Conservation (phyloP, 2,113 vertebrate genomes). For the Catharus bicknelli region DNA sequence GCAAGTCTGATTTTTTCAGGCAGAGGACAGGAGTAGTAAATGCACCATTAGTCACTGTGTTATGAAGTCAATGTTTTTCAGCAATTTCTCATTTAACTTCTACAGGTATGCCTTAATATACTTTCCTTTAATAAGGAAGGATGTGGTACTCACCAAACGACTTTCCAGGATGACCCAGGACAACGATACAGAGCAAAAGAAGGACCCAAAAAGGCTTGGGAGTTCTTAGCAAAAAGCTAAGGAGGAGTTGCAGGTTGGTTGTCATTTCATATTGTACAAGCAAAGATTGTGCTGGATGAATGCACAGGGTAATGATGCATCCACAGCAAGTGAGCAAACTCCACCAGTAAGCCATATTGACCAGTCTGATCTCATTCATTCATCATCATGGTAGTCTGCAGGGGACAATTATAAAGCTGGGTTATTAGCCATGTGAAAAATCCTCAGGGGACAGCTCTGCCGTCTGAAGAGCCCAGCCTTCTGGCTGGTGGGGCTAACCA, state of each 20-base stretch:
- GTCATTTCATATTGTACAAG: not conserved
- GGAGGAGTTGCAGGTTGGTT: not conserved
- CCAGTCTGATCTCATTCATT: conserved; percentile 13
- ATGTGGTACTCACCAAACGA: not conserved
- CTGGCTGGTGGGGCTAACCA: not conserved
- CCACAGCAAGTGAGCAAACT: not conserved
- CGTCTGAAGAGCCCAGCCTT: not conserved
- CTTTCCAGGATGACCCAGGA: not conserved
- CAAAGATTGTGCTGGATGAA: not conserved
- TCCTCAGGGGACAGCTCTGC: not conserved
- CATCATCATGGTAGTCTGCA: not conserved
- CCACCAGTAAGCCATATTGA: not conserved
- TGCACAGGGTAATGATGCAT: not conserved
- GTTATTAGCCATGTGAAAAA: not conserved
- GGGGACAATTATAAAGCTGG: not conserved
- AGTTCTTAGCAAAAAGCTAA: not conserved
- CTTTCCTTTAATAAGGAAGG: not conserved
- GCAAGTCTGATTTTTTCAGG: conserved; percentile 14
- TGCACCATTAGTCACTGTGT: not conserved
- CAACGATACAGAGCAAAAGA: not conserved
- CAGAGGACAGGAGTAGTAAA: not conserved
- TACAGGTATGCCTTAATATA: not conserved
- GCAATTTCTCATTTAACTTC: not conserved
- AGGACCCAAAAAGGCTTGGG: not conserved
- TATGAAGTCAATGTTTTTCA: not conserved